Evolutionary conservation across 2,113 vertebrate species (phyloP).

Genomic region (Octodon degus): DNA sequence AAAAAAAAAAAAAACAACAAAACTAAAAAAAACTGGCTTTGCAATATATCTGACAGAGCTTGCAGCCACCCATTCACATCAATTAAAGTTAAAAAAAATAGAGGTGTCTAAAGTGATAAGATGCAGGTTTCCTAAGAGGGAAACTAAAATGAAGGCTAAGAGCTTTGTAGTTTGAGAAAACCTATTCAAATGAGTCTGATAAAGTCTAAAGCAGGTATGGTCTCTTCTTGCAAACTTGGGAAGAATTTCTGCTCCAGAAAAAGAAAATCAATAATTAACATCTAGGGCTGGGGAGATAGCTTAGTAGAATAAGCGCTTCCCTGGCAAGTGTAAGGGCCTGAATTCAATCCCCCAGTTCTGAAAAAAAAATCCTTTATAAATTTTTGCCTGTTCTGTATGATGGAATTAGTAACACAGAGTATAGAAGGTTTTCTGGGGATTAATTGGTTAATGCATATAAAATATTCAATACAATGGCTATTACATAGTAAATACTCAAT

Average conservation of each 20-base stretch:
- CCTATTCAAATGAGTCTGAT: neutral
- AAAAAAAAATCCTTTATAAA: neutral
- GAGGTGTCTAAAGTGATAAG: neutral
- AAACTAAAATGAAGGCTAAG: slow-evolving; percentile 3
- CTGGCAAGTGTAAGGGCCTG: no score
- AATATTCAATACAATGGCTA: neutral
- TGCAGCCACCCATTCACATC: neutral
- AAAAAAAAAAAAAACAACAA: no score
- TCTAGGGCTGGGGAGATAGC: no score
- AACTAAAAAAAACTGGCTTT: no score
- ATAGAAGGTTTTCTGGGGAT: neutral
- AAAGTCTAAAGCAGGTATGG: neutral
- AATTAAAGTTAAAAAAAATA: slow-evolving; percentile 46
- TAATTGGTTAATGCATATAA: slow-evolving; percentile 10
- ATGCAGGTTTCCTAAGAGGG: neutral
- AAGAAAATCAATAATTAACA: slow-evolving; percentile 5
- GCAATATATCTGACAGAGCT: neutral
- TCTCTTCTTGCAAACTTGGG: neutral
- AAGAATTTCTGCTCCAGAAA: slow-evolving; percentile 36
- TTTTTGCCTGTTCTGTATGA: neutral
- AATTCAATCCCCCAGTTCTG: no score
- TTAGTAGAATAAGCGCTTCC: no score
- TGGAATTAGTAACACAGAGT: neutral
- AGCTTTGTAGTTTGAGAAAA: neutral
- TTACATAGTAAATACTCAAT: neutral